Evolutionary conservation across 2,797 vertebrate species (phyloP).

Genomic region (Macropus fuliginosus): DNA sequence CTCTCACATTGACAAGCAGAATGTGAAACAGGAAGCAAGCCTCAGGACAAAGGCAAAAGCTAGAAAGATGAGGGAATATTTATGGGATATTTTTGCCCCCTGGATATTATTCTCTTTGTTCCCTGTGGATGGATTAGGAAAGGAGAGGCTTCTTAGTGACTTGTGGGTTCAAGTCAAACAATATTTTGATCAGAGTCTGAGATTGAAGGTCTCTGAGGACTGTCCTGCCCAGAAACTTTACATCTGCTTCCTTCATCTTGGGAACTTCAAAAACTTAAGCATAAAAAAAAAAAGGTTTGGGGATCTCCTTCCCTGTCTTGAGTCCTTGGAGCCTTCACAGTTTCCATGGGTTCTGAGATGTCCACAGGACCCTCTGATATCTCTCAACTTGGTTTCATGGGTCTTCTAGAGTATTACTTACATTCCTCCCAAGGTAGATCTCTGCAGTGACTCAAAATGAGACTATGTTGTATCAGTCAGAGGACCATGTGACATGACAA

Average conservation of each 20-base stretch:
- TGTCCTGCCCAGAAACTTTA: background rate
- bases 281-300: too few relatives aligned
- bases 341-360: background rate
- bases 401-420: background rate
- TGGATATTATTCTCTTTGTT: too few relatives aligned
- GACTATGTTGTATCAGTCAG: background rate
- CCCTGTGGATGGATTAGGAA: too few relatives aligned
- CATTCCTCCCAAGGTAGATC: background rate
- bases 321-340: background rate
- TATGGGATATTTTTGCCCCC: too few relatives aligned
- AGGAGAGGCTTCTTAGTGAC: background rate
- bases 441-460: background rate
- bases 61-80: too few relatives aligned
- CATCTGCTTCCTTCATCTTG: background rate
- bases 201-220: background rate
- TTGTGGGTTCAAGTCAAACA: background rate
- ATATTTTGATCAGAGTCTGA: background rate
- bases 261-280: background rate
- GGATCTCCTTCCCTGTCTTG: background rate
- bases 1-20: too few relatives aligned
- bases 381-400: background rate
- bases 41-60: too few relatives aligned
- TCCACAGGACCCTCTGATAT: background rate
- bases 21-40: too few relatives aligned
- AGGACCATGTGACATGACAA: background rate